A percentile compares a stretch with the other conserved stretches of the same genome.
Conservation (phyloP, 2,888 invertebrate genomes). For the Tetrapedia diversipes region DNA sequence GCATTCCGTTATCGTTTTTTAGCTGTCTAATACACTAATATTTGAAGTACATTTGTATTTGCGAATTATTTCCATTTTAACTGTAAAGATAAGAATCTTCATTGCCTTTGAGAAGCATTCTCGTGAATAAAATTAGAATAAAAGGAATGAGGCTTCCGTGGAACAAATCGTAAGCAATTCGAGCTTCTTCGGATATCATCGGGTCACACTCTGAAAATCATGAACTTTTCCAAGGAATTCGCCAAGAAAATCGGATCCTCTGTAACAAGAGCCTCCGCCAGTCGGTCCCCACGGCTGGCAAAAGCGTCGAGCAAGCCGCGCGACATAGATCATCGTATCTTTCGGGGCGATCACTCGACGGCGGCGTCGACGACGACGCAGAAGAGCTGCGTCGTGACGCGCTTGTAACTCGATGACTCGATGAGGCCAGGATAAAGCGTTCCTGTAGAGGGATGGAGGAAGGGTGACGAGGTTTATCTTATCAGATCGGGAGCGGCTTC, state of each 20-base stretch:
- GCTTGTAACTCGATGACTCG: slow-evolving; percentile 53
- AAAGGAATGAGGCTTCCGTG: too few relatives aligned
- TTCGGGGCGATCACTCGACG: slow-evolving; percentile 55
- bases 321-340: slow-evolving; percentile 76
- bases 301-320: slow-evolving; percentile 69
- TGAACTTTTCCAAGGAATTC: not conserved
- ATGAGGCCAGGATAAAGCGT: slow-evolving; percentile 44
- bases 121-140: too few relatives aligned
- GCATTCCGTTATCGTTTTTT: too few relatives aligned
- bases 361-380: slow-evolving; percentile 55
- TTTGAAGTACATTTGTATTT: too few relatives aligned
- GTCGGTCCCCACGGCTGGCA: slow-evolving; percentile 42
- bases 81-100: too few relatives aligned
- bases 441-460: slow-evolving; percentile 20
- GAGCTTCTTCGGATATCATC: not conserved
- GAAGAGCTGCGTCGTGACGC: slow-evolving; percentile 46
- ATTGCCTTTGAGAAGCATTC: too few relatives aligned
- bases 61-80: too few relatives aligned
- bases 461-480: slow-evolving; percentile 68
- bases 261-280: slow-evolving; percentile 3
- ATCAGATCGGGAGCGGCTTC: slow-evolving; percentile 76
- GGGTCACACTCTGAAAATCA: not conserved
- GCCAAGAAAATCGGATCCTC: not conserved
- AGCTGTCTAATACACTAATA: too few relatives aligned
- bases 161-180: not conserved